Base-by-base conservation (phyloP, 2,888 invertebrate genomes). In the Diarsia brunnea region DNA sequence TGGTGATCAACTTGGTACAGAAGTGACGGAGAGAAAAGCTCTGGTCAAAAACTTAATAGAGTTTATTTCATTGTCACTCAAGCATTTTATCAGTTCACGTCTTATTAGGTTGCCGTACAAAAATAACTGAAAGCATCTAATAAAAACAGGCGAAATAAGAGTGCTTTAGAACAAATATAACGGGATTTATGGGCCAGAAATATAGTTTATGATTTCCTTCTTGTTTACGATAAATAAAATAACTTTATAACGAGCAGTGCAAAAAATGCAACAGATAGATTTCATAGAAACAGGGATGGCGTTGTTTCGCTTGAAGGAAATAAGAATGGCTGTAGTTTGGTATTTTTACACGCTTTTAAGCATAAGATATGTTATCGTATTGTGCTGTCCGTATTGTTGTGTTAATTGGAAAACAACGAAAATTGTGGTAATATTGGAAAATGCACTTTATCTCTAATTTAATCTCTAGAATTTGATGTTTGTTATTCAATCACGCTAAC, bases 171-270 rank as follows among this genome's bases (percentile, higher is more conserved):
- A 87, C 61, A 81, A 66, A 78, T 78, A 76, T 31, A 58, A 61
- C 65, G 12, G 63, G 70, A 81, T 82, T 82, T 79, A 84, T 70
- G 53, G 24, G 31, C 55, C n/a, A 63, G 31, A 60, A 31, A 85
- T 31, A 63, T 58, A 65, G 66, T 85, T 82, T 82, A 85, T 49
- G 64, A 70, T 82, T 87, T 82, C 87, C 77, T 79, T 74, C 72
- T 77, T 68, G 60, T 68, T 49, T 70, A 55, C 31, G 38, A 77
- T 85, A 84, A 74, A 87, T 81, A 77, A 82, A 75, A 82, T 27
- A 61, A 58, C 14, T 66, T 83, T 61, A 49, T 65, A 45, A 74
- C 53, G 58, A 60, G 27, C 31, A 45, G 12, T 73, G 27, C 49
- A 51, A 73, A 75, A 75, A 68, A 51, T 75, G 68, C 55, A 63